Base-by-base conservation (phyloP, 2,797 vertebrate genomes). In the Fistularia tabacaria region DNA sequence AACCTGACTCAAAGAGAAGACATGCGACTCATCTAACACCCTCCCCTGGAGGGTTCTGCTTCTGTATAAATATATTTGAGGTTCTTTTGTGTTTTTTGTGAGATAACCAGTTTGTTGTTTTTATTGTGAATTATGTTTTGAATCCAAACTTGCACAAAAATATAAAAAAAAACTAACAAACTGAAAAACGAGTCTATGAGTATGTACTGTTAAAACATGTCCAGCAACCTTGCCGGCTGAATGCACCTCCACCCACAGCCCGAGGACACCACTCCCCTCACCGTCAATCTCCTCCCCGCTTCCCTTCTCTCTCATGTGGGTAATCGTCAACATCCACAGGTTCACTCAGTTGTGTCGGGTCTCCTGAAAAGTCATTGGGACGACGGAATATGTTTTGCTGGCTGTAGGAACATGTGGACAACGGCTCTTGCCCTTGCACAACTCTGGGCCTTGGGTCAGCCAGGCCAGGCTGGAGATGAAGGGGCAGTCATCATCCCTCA, bases 231-330 rank as follows among this genome's bases (percentile, higher is more conserved):
- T 0, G 3, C 40, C 36, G 0, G 6, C 44, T 38, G 14, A 12
- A 7, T 50, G 39, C 37, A 25, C 45, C 72, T 67, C 72, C 74
- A 51, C 73, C 69, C 62, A n/a, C 66, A 62, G 73, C 87, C 85
- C 62, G 0, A 57, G 80, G 88, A 55, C 64, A 83, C 88, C 86
- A 85, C 88, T 76, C 88, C 79, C 65, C 52, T 74, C 38, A 4
- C 5, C 10, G 7, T 54, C 46, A 44, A 25, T 36, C 43, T 59
- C 25, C 44, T 52, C 38, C 38, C 10, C 12, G 8, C 8, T 36
- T 47, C 8, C 36, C 39, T 37, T 7, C 40, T n/a, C 8, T 39
- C 13, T 38, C 57, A 39, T 8, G n/a, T 41, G 10, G 4, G 46
- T 9, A 13, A 38, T 14, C 12, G 42, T 44, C 6, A 11, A 56